A percentile compares a stretch with the other conserved stretches of the same genome.
phyloP scores from a whole-genome alignment of 2,888 invertebrate species.

The Nyleta sp. region DNA sequence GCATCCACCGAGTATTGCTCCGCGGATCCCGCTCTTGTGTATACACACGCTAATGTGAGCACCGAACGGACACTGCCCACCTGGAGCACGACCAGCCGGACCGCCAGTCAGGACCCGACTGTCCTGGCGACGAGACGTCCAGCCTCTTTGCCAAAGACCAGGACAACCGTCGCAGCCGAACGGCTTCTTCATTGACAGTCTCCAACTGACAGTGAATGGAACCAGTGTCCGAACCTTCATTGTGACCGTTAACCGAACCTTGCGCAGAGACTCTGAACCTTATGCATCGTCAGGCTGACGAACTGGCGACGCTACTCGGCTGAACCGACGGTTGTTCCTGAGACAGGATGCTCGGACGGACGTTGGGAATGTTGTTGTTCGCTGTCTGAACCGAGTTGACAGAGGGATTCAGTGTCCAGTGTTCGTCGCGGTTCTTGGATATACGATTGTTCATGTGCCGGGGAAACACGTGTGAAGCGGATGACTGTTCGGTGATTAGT shows the following conservation, averaged over 20 bases:
- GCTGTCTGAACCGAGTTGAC: slow-evolving; percentile 14
- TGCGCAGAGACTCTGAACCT: no score
- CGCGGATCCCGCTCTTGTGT: slow-evolving; percentile 51
- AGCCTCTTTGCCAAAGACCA: slow-evolving; percentile 38
- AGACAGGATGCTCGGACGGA: slow-evolving; percentile 70
- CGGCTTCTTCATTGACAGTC: no score
- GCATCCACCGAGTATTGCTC: slow-evolving; percentile 47
- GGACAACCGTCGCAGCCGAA: no score
- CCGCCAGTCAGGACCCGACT: slow-evolving; percentile 76
- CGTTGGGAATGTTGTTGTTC: slow-evolving; percentile 61
- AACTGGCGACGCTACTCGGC: no score
- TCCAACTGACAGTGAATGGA: no score
- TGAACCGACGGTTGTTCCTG: no score
- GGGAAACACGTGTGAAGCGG: slow-evolving; percentile 58
- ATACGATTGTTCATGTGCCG: slow-evolving; percentile 55
- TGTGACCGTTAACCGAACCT: no score
- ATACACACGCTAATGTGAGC: slow-evolving; percentile 66
- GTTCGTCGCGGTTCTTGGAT: slow-evolving; percentile 53
- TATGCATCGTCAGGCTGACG: no score
- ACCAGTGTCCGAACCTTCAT: no score
- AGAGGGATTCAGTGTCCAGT: slow-evolving; percentile 58
- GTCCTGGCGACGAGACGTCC: slow-evolving; percentile 71
- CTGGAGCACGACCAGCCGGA: slow-evolving; percentile 65
- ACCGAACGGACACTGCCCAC: slow-evolving; percentile 67
- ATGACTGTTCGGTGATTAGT: slow-evolving; percentile 65